Evolutionary conservation across 2,888 invertebrate species (phyloP).

Genomic region (Mallateleia sp.): DNA sequence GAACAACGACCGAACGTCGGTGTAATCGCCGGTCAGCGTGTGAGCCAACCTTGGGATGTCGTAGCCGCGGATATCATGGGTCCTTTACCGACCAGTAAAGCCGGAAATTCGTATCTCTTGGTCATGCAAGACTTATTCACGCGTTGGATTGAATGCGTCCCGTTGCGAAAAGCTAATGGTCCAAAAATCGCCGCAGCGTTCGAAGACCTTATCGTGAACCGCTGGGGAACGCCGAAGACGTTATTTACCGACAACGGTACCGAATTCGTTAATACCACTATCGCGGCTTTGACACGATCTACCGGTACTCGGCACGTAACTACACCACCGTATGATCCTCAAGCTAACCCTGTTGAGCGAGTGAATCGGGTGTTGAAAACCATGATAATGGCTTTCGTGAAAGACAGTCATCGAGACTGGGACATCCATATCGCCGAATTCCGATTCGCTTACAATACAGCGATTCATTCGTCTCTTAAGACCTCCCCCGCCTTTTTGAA

Average conservation of each 20-base stretch:
- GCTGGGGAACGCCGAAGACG: too few relatives aligned
- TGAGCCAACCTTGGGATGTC: neutral
- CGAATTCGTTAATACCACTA: too few relatives aligned
- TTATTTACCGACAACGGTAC: too few relatives aligned
- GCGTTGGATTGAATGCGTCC: too few relatives aligned
- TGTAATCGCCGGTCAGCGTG: neutral
- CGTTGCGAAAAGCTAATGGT: too few relatives aligned
- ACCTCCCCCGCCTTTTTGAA: neutral
- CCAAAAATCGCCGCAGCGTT: too few relatives aligned
- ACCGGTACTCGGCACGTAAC: constrained; percentile 2
- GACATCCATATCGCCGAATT: neutral
- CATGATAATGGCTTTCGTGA: neutral
- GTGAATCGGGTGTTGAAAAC: neutral
- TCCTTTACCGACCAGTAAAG: neutral
- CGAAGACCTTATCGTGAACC: too few relatives aligned
- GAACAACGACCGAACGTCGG: neutral
- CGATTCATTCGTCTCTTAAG: neutral
- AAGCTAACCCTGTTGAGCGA: neutral
- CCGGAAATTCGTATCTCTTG: neutral
- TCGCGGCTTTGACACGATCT: neutral
- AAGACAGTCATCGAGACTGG: neutral
- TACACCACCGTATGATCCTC: neutral
- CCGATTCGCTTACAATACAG: neutral
- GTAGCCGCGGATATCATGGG: neutral
- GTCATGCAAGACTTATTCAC: too few relatives aligned